Percentiles rank a stretch among this genome's conserved stretches.
Evolutionary conservation across 2,888 invertebrate genomes (phyloP).

Genomic region (Polydrusus tereticollis): DNA sequence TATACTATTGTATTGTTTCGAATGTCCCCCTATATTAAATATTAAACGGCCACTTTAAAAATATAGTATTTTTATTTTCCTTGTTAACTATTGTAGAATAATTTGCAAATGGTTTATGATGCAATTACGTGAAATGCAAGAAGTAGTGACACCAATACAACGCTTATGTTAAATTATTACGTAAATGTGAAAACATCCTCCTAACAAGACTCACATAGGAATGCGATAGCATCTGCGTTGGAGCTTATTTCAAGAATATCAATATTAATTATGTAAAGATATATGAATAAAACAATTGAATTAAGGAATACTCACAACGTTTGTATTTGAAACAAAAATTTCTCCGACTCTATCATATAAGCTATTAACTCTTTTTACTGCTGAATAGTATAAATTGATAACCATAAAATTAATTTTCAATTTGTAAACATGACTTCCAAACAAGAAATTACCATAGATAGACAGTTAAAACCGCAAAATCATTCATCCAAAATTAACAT

Average conservation of each 20-base stretch:
- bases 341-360: too few relatives aligned
- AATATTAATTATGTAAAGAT: slow-evolving; percentile 9
- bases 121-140: slow-evolving; percentile 29
- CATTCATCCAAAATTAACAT: neutral
- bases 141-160: slow-evolving; percentile 33
- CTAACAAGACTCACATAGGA: slow-evolving; percentile 4
- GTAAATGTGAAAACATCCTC: slow-evolving; percentile 28
- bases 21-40: too few relatives aligned
- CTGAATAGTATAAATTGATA: too few relatives aligned
- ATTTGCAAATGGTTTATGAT: slow-evolving; percentile 26
- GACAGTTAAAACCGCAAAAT: too few relatives aligned
- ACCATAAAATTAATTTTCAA: too few relatives aligned
- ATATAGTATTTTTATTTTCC: neutral
- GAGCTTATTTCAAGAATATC: neutral
- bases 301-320: too few relatives aligned
- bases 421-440: too few relatives aligned
- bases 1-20: too few relatives aligned
- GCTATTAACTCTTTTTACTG: too few relatives aligned
- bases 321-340: too few relatives aligned
- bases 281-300: neutral
- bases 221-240: slow-evolving; percentile 14
- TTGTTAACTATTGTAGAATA: neutral
- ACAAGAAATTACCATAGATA: too few relatives aligned
- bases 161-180: slow-evolving; percentile 22
- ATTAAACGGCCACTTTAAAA: neutral